Evolutionary conservation across 1,140 invertebrate genomes (phyloP).

Genomic region (Lepidurus apus): DNA sequence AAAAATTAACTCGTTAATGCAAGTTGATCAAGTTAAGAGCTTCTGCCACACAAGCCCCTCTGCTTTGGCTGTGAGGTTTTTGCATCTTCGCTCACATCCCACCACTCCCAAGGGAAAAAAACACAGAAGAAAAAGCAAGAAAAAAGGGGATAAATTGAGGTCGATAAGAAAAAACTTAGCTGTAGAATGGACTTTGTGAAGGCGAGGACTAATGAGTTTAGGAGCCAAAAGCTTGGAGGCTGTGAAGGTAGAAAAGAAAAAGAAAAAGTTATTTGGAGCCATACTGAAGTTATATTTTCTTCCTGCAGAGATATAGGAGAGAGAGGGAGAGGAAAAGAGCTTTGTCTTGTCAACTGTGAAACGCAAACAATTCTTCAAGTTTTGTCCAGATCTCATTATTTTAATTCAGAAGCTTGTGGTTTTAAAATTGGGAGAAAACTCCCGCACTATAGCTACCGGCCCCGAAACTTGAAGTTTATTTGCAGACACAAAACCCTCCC

Average conservation of each 20-base stretch:
- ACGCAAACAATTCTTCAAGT: background rate
- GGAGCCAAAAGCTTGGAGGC: background rate
- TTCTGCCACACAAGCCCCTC: background rate
- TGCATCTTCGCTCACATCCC: background rate
- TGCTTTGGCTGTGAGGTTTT: background rate
- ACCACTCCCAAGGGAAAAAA: background rate
- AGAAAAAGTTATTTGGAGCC: background rate
- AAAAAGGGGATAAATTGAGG: background rate
- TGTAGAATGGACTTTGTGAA: background rate
- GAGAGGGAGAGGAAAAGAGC: background rate
- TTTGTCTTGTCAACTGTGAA: conserved; percentile 8
- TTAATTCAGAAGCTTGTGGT: background rate
- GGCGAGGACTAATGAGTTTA: background rate
- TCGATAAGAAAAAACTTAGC: background rate
- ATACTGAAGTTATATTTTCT: background rate
- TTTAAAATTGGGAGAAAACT: background rate
- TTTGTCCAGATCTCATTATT: background rate
- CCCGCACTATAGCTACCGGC: too few relatives aligned
- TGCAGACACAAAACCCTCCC: too few relatives aligned
- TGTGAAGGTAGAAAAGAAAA: background rate
- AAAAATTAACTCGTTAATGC: background rate
- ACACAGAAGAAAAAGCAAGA: background rate
- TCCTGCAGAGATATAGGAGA: background rate
- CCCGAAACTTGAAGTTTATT: too few relatives aligned
- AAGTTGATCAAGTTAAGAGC: background rate